Percentiles rank a stretch among this genome's conserved stretches.
phyloP scores from a whole-genome alignment of 2,113 vertebrate species.

The Hemichromis elongatus region DNA sequence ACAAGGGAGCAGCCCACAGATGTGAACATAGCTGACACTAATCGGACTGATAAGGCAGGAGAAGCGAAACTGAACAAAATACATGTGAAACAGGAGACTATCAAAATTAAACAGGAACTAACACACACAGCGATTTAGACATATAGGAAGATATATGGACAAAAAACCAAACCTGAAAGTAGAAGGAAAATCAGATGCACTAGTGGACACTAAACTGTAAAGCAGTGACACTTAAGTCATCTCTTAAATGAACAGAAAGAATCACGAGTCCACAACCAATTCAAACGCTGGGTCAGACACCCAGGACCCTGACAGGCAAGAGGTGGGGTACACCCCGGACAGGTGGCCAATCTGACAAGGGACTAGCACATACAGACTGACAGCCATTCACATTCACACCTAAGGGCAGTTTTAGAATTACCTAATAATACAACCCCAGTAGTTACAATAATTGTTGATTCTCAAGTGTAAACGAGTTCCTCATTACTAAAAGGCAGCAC shows the following conservation, averaged over 20 bases:
- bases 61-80: too few species aligned
- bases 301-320: neutral
- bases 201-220: neutral
- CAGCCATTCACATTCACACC: neutral
- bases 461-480: neutral
- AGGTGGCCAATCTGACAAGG: neutral
- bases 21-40: neutral
- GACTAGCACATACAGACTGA: neutral
- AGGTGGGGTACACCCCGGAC: neutral
- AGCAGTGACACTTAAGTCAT: neutral
- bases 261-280: neutral
- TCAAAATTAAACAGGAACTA: neutral
- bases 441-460: neutral
- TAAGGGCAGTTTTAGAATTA: neutral
- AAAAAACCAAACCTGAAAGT: neutral
- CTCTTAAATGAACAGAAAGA: neutral
- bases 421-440: neutral
- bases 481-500: neutral
- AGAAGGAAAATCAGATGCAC: neutral
- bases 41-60: neutral
- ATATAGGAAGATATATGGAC: neutral
- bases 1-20: neutral
- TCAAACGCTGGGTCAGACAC: neutral
- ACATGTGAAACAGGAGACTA: too few species aligned
- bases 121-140: neutral